Percentiles rank a stretch among this genome's conserved stretches.
phyloP scores from a whole-genome alignment of 2,888 invertebrate genomes.

The Nineta flava region DNA sequence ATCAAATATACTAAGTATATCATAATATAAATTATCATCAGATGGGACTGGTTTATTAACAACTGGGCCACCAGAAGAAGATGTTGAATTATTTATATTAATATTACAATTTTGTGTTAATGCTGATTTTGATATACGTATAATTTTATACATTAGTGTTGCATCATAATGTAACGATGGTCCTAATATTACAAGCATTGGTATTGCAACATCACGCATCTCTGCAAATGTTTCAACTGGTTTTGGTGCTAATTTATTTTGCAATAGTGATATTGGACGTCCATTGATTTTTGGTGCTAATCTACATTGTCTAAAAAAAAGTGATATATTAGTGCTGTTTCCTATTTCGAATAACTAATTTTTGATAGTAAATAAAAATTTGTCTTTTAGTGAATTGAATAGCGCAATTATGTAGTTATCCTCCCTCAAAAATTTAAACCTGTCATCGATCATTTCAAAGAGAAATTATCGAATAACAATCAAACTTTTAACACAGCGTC shows the following conservation, averaged over 20 bases:
- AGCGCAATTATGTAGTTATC: too few species aligned
- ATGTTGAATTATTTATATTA: conserved; percentile 16
- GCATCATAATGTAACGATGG: conserved; percentile 79
- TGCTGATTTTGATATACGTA: conserved; percentile 32
- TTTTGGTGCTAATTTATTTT: conserved; percentile 43
- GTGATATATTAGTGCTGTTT: too few species aligned
- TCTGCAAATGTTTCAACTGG: conserved; percentile 54
- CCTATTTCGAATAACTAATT: too few species aligned
- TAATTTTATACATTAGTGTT: conserved; percentile 76
- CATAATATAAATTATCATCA: conserved; percentile 54
- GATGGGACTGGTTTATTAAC: conserved; percentile 15
- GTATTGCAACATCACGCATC: conserved; percentile 59
- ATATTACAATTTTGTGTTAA: conserved; percentile 19
- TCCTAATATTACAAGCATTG: conserved; percentile 74
- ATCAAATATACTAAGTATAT: conserved; percentile 74
- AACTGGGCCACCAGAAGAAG: too few species aligned
- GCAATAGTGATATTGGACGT: conserved; percentile 31
- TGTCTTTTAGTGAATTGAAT: too few species aligned
- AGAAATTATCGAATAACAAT: too few species aligned
- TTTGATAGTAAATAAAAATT: too few species aligned
- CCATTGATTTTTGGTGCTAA: conserved; percentile 55
- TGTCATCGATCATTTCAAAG: too few species aligned
- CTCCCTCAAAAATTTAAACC: too few species aligned
- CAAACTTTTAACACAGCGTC: too few species aligned
- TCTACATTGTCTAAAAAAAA: conserved; percentile 46